Evolutionary conservation across 2,797 vertebrate species (phyloP), one percentile per base, ranked within the genome.

Genomic region (Anisognathus igniventris): DNA sequence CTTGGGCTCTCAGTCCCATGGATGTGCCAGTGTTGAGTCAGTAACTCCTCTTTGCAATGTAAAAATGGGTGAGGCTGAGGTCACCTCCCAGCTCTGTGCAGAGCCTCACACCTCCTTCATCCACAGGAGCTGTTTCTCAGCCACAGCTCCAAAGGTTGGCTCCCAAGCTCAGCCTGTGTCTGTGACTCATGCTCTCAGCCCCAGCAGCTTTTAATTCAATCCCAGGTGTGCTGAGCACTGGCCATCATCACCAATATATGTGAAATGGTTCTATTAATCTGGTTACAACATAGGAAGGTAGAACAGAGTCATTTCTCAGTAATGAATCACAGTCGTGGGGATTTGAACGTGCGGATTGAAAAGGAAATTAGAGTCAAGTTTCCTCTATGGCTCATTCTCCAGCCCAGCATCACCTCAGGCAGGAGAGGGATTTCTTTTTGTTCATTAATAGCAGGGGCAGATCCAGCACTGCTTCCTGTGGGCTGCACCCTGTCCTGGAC

Each of bases 241-340:
- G 33, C 62, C 73, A 61, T 87, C 89, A 78, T 48, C 93, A 80
- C 57, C 75, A 44, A 35, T 64, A 75, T 13, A 74, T 45, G 54
- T 4, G 14, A 92, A 93, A 82, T 3, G 1, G 42, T 68, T 82
- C 8, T 65, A 74, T 87, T 95, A 92, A 89, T 89, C 61, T 47
- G 12, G 74, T 85, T 86, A 90, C 65, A 92, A 68, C 92, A 92
- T 8, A 44, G 0, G 0, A 74, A 91, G 61, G 57, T n/a, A 83
- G 67, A 79, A 72, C 25, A 82, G 73, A 72, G 61, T 82, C 13
- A 54, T 89, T 96, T 82, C 3, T 40, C 57, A 74, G 80, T 71
- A 92, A 87, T 93, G 76, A 96, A 95, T 96, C 77, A 92, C 62
- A 84, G 79, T 51, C 54, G 75, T 75, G 82, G 87, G 68, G 72